Conservation (phyloP, 2,113 vertebrate genomes). For the Micronisus gabar region DNA sequence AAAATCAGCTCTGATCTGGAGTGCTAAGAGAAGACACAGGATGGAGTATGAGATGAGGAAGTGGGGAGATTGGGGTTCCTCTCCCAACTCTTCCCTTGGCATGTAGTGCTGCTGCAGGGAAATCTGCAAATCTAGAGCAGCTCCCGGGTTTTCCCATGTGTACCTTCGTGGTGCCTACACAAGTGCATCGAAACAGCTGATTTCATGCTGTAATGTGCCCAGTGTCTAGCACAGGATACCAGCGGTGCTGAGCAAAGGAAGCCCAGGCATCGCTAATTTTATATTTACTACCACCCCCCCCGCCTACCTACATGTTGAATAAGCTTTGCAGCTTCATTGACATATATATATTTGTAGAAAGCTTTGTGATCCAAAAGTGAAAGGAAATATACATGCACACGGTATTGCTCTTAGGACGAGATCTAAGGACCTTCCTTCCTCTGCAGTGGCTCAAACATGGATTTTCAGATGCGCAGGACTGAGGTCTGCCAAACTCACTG, state of each 20-base stretch:
- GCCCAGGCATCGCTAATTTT: background rate
- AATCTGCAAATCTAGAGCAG: background rate
- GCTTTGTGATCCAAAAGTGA: background rate
- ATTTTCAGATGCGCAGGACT: background rate
- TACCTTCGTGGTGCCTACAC: no score
- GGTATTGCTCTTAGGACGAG: background rate
- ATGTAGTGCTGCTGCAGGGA: background rate
- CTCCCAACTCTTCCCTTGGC: background rate
- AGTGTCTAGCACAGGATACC: background rate
- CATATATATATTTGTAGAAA: fast-evolving
- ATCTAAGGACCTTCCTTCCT: background rate
- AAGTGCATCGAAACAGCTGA: background rate
- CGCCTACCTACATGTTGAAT: fast-evolving
- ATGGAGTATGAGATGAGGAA: background rate
- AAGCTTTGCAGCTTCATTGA: background rate
- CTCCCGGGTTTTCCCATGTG: fast-evolving
- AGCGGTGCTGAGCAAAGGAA: background rate
- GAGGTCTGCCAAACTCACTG: background rate
- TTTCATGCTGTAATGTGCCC: background rate
- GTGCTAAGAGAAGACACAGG: background rate
- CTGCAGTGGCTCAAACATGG: background rate
- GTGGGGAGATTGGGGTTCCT: background rate
- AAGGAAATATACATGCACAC: background rate
- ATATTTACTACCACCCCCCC: background rate
- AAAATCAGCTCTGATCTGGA: background rate